Base-by-base conservation (phyloP, 2,113 vertebrate genomes). In the Notarius quadriscutis region DNA sequence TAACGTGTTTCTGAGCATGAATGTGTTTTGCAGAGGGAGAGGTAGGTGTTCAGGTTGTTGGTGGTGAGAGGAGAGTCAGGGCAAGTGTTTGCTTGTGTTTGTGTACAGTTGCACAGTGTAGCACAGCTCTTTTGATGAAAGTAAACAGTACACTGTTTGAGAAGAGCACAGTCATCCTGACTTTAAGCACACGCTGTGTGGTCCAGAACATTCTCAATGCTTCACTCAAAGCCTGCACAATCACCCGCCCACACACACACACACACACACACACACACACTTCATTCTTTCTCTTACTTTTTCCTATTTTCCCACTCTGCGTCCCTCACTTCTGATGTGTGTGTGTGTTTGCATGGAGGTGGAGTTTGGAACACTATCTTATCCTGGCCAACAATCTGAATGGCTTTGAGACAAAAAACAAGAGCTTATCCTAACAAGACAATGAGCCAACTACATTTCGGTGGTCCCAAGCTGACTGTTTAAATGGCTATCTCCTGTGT, bases 21-120 rank as follows among this genome's bases (percentile, higher is more conserved):
- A n/a, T 89, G 48, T 85, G 69, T 69, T 58, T 63, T 62, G 53
- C 12, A 57, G 62, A 22, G 57, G 62, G 12, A 12, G 72, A 51
- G 69, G 63, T 55, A 51, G 25, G 22, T 30, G 63, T 62, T 85
- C 63, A 85, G 82, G 65, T 83, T 69, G 78, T 79, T 81, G 72
- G 7, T 82, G 65, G 77, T 81, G 80, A 14, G 22, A 48, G 77
- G 48, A 83, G 63, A 72, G 62, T 78, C 89, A 89, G 91, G 93
- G 88, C 95, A 94, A 94, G 95, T 94, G 92, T 94, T 94, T 93
- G 90, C 93, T 93, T 94, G 94, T 94, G 92, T 94, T 93, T 94
- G 92, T 94, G 87, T 87, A 81, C 57, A 58, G 34, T 71, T 86
- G 75, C 81, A 18, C 74, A 81, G 50, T 62, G 50, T 63, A 90